Evolutionary conservation across 2,888 invertebrate genomes (phyloP).

Genomic region (Amblyteles armatorius): DNA sequence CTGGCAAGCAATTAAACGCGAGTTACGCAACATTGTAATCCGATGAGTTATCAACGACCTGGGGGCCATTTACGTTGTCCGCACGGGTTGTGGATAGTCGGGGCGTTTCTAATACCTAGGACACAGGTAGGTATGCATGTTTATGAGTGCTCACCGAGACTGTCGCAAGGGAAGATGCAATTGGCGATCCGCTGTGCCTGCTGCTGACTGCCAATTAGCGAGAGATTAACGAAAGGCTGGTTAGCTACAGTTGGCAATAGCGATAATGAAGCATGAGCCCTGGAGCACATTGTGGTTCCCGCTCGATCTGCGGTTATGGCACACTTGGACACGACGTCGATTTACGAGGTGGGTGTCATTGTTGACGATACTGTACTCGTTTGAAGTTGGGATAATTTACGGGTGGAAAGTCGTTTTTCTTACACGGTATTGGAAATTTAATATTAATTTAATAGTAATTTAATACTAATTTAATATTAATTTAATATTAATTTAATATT

Average conservation of each 20-base stretch:
- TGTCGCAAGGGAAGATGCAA: constrained; percentile 23
- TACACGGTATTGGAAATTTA: not conserved
- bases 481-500: no score
- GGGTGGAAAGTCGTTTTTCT: not conserved
- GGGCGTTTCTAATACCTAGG: not conserved
- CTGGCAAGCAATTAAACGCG: constrained; percentile 31
- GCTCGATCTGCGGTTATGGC: not conserved
- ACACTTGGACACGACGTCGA: not conserved
- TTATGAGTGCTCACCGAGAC: not conserved
- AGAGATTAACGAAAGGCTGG: constrained; percentile 72
- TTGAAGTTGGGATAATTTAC: not conserved
- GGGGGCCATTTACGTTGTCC: constrained; percentile 17
- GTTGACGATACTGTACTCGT: not conserved
- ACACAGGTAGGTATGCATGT: not conserved
- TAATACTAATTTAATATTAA: no score
- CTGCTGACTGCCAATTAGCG: constrained; percentile 69
- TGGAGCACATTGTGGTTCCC: constrained; percentile 2
- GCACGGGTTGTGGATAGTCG: constrained; percentile 19
- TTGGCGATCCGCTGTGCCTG: constrained; percentile 33
- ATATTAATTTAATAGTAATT: no score
- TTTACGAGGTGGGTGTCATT: constrained; percentile 10
- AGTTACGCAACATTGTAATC: constrained; percentile 38
- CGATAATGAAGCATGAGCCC: constrained; percentile 62
- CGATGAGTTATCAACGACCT: constrained; percentile 36
- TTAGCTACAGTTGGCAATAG: constrained; percentile 65